Evolutionary conservation across 2,113 vertebrate genomes (phyloP).

Genomic region (Cinclus mexicanus): DNA sequence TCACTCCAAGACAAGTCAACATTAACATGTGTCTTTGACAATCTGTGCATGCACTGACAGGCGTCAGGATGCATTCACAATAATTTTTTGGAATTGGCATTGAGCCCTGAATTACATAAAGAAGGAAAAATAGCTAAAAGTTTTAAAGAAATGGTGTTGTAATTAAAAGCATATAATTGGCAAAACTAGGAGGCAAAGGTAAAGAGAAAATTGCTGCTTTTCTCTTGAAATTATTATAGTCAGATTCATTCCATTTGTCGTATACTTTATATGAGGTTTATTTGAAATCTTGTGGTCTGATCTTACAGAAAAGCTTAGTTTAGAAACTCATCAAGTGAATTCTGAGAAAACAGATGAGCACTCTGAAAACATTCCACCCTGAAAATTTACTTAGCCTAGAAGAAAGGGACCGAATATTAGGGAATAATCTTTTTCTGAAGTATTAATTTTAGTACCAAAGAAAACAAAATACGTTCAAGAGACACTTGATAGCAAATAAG

Average conservation of each 20-base stretch:
- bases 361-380: neutral
- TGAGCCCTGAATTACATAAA: neutral
- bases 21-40: neutral
- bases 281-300: neutral
- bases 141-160: neutral
- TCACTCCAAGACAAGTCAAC: neutral
- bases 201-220: neutral
- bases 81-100: neutral
- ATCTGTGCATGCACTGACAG: neutral
- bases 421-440: neutral
- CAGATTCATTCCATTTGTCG: constrained; percentile 23
- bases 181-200: neutral
- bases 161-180: neutral
- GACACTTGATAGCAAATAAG: neutral
- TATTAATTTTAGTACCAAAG: neutral
- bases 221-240: neutral
- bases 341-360: constrained; percentile 1
- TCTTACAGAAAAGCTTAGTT: neutral
- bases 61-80: neutral
- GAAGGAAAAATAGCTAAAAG: constrained; percentile 4
- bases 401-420: neutral
- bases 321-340: neutral
- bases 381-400: neutral
- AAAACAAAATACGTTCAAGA: neutral
- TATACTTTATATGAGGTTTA: constrained; percentile 24